Percentiles rank a stretch among this genome's conserved stretches.
Conservation (phyloP, 2,113 vertebrate genomes). For the Ceyx cyanopectus region DNA sequence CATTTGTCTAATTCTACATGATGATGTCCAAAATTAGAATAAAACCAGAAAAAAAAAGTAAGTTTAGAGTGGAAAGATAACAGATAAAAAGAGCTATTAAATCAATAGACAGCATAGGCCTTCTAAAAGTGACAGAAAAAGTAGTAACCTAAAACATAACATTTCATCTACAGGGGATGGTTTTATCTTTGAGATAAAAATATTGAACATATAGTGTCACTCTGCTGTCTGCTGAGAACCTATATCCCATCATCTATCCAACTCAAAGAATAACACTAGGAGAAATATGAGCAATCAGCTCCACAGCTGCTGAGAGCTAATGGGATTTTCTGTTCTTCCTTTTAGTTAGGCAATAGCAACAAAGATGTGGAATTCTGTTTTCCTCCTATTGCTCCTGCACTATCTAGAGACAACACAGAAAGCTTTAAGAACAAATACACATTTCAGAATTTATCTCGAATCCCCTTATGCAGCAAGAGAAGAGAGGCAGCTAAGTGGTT, state of each 20-base stretch:
- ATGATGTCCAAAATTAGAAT: neutral
- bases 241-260: neutral
- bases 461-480: slow-evolving; percentile 21
- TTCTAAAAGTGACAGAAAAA: neutral
- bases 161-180: neutral
- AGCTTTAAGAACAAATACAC: slow-evolving; percentile 1
- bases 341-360: neutral
- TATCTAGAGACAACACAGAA: neutral
- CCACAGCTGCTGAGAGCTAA: neutral
- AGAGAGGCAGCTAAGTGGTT: slow-evolving; percentile 27
- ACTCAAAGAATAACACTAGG: neutral
- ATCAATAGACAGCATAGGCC: neutral
- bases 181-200: neutral
- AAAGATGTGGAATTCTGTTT: neutral
- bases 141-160: neutral
- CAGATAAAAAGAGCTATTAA: neutral
- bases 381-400: neutral
- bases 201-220: neutral
- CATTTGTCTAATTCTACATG: neutral
- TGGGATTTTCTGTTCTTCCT: neutral
- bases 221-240: neutral
- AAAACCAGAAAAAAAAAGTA: neutral
- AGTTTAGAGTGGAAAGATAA: neutral
- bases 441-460: slow-evolving; percentile 33
- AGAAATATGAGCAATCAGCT: neutral